Base-by-base conservation (phyloP, 2,797 vertebrate species). In the Phoeniculus purpureus region DNA sequence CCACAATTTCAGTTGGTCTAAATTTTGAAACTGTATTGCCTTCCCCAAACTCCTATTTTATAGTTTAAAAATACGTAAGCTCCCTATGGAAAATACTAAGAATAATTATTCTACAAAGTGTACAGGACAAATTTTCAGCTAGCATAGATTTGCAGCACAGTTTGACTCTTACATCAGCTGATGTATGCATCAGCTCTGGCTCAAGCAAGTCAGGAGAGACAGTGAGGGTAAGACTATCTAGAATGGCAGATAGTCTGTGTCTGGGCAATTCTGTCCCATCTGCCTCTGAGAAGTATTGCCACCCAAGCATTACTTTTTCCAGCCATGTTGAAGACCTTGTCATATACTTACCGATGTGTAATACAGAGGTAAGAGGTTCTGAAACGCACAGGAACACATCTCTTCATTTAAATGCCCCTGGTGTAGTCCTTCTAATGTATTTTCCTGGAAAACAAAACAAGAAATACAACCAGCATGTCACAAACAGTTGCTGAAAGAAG, bases 391-490 rank as follows among this genome's bases (percentile, higher is more conserved):
- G 60, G 97, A 96, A 94, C 97, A 98, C 1, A 96, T 98, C 95
- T 98, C 96, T 64, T 98, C 98, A 81, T 97, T 98, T 79, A 99
- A 92, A 70, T 98, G 96, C 10, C 98, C 98, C 71, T 97, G 96
- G 72, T 98, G 98, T 74, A 99, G 89, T 67, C 98, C 97, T 87
- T 98, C 97, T 62, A 96, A 85, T 6, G 98, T 95, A 2, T 96
- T 97, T 72, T 99, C 98, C 99, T 99, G 78, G 54, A 90, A 95
- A 89, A 93, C 62, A 56, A 74, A 72, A 25, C 18, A 60, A 91
- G 56, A 94, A 81, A 75, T 55, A 72, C 8, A 85, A 80, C 12
- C 47, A 81, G 20, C 15, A 62, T 1, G 29, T 65, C 37, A 65
- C 9, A 15, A 74, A 75, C 11, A 73, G 47, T 0, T 65, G 31